A percentile compares a stretch with the other conserved stretches of the same genome.
Evolutionary conservation across 2,113 vertebrate species (phyloP).

Genomic region (Leiothrix lutea): DNA sequence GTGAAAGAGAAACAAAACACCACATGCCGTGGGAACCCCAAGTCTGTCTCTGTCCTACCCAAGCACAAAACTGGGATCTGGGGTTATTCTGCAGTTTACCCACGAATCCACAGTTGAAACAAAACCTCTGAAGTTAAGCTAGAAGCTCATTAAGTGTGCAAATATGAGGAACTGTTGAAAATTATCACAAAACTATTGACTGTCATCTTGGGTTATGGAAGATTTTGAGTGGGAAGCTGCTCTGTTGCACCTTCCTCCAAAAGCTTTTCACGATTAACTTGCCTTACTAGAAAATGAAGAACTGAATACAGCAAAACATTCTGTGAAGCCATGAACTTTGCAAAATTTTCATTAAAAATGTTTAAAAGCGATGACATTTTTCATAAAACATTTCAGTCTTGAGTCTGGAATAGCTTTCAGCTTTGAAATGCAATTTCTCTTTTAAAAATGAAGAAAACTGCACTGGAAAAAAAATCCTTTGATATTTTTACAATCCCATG

Average conservation of each 20-base stretch:
- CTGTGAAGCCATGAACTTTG: background rate
- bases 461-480: background rate
- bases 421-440: background rate
- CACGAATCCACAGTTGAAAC: background rate
- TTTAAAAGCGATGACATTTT: background rate
- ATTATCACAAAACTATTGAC: background rate
- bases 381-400: background rate
- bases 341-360: background rate
- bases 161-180: background rate
- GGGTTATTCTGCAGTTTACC: background rate
- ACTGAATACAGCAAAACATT: background rate
- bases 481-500: background rate
- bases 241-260: background rate
- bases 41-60: background rate
- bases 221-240: background rate
- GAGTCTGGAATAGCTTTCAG: background rate
- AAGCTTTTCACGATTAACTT: background rate
- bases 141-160: background rate
- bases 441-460: background rate
- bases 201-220: background rate
- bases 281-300: background rate
- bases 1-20: rapidly evolving
- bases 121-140: background rate
- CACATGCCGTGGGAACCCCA: background rate
- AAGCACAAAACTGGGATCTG: background rate